A percentile compares a stretch with the other conserved stretches of the same genome.
Conservation (phyloP, 2,888 invertebrate genomes). For the Caenorhabditis macrosperma region DNA sequence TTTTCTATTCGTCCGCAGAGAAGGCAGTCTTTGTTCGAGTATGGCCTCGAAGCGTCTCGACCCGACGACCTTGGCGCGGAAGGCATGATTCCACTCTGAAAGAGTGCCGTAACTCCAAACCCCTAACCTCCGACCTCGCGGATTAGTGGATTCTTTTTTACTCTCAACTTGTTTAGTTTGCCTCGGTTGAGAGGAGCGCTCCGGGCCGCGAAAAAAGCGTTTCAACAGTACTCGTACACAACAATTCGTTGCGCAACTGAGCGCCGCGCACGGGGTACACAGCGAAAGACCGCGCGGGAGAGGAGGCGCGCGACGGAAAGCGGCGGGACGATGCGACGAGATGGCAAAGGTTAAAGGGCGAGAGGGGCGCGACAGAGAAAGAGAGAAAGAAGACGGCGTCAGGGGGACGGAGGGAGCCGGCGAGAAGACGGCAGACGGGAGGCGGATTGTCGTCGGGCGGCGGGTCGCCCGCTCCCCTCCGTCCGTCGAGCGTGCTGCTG, state of each 20-base stretch:
- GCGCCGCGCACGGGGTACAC: not conserved
- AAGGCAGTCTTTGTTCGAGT: slow-evolving; percentile 25
- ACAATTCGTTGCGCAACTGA: slow-evolving; percentile 19
- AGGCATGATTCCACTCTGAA: not conserved
- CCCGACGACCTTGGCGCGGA: slow-evolving; percentile 17
- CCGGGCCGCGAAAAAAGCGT: slow-evolving; percentile 29
- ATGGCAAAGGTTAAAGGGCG: slow-evolving; percentile 57
- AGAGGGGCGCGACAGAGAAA: slow-evolving; percentile 14
- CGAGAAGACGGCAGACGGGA: slow-evolving; percentile 5
- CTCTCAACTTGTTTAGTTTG: slow-evolving; percentile 53
- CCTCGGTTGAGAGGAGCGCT: slow-evolving; percentile 21
- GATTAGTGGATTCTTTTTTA: slow-evolving; percentile 47
- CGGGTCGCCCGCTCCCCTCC: slow-evolving; percentile 25
- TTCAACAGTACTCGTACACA: slow-evolving; percentile 47
- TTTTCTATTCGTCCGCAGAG: slow-evolving; percentile 21
- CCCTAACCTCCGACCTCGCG: slow-evolving; percentile 47
- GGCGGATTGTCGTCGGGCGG: slow-evolving; percentile 29
- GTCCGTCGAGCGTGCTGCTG: slow-evolving; percentile 29
- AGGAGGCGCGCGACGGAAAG: not conserved
- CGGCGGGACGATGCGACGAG: slow-evolving; percentile 8
- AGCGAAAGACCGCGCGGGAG: slow-evolving; percentile 43
- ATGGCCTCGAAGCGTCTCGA: not conserved
- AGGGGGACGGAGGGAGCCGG: not conserved
- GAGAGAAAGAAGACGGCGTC: slow-evolving; percentile 1
- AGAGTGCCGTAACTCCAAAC: not conserved